These are phyloP conservation scores for Choloepus didactylus DNA, from an alignment of 2,797 vertebrate genomes.

Conservation along the genomic window DNA sequence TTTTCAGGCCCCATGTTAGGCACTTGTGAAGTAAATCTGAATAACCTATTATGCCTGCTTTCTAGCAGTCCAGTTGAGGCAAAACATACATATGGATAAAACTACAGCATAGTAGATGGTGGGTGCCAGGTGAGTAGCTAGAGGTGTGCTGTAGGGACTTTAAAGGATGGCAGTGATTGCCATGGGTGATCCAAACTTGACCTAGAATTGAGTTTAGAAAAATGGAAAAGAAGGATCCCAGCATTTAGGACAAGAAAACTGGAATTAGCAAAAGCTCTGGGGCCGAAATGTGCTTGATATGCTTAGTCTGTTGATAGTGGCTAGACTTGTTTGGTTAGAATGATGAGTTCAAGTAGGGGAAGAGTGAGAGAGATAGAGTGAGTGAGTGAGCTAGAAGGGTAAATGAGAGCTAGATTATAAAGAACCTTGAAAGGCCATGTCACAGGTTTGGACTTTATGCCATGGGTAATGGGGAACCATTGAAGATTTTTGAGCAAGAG, in stretches of 20 bases:
- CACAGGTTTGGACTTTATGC: constrained; percentile 5
- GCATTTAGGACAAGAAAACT: background rate
- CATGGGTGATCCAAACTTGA: background rate
- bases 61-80: background rate
- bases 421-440: background rate
- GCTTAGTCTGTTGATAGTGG: background rate
- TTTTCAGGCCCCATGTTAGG: background rate
- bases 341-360: background rate
- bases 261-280: background rate
- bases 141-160: background rate
- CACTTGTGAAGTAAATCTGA: constrained; percentile 8
- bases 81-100: background rate
- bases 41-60: background rate
- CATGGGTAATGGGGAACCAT: background rate
- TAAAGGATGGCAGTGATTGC: background rate
- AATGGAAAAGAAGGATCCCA: background rate
- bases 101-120: background rate
- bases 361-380: background rate
- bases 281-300: background rate
- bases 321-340: constrained; percentile 56
- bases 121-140: background rate
- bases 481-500: constrained; percentile 52
- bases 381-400: background rate
- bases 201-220: background rate
- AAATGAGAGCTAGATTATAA: background rate